These are phyloP conservation scores for Trichosurus vulpecula DNA, from an alignment of 2,797 vertebrate genomes.

Conservation along the genomic window DNA sequence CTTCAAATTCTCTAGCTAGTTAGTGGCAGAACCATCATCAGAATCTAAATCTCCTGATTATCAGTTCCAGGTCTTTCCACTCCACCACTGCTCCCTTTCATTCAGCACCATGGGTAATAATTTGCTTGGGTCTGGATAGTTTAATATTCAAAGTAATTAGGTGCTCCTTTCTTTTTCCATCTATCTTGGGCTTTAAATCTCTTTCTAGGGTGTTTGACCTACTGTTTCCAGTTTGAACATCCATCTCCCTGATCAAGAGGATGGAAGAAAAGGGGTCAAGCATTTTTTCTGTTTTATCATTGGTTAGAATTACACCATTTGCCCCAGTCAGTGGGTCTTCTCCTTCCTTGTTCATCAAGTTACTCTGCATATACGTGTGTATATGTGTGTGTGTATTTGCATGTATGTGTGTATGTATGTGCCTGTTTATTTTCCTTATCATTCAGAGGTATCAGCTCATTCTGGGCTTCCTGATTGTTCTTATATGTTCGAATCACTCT, in stretches of 20 bases:
- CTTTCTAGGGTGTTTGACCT: conserved; percentile 8
- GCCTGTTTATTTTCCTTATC: neutral
- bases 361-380: neutral
- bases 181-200: conserved; percentile 6
- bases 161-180: neutral
- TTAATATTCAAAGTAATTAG: neutral
- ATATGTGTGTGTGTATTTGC: neutral
- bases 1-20: neutral
- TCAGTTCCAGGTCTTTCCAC: neutral
- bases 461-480: neutral
- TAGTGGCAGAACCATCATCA: neutral
- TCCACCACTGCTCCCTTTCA: neutral
- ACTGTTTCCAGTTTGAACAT: neutral
- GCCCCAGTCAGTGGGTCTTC: neutral
- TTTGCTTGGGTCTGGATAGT: neutral
- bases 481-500: neutral
- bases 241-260: conserved; percentile 26
- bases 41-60: neutral
- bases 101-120: neutral
- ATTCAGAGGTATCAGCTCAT: neutral
- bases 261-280: neutral
- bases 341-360: neutral
- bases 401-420: neutral
- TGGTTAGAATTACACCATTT: neutral
- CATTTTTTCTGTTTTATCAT: neutral